phyloP scores from a whole-genome alignment of 2,113 vertebrate species.

The Sprattus sprattus region DNA sequence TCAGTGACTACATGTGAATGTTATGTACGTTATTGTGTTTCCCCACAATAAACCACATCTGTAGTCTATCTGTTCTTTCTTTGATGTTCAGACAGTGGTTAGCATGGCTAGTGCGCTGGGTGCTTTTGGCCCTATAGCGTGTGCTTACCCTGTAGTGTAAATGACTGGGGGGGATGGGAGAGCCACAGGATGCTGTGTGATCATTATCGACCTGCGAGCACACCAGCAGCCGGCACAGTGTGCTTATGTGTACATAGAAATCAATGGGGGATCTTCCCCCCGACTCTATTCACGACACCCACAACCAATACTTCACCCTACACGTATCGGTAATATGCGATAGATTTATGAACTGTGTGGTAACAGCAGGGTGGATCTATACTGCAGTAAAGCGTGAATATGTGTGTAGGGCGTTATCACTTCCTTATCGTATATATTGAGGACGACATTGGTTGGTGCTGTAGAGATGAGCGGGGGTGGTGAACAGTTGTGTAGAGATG shows the following conservation, averaged over 20 bases:
- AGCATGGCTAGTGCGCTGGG: neutral
- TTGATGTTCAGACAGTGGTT: neutral
- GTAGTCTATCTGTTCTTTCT: neutral
- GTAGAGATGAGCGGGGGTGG: slow-evolving; percentile 9
- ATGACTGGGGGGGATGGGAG: neutral
- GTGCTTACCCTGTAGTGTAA: neutral
- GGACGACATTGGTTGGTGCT: neutral
- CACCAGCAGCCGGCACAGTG: neutral
- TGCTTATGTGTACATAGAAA: neutral
- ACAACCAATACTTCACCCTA: neutral
- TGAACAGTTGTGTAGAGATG: neutral
- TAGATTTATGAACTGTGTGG: neutral
- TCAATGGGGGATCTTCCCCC: neutral
- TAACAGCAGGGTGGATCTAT: neutral
- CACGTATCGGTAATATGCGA: neutral
- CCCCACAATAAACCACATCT: neutral
- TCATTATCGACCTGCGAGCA: slow-evolving; percentile 27
- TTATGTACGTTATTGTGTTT: neutral
- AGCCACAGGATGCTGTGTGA: slow-evolving; percentile 23
- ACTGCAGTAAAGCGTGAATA: neutral
- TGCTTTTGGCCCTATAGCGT: neutral
- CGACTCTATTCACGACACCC: neutral
- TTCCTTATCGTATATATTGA: neutral
- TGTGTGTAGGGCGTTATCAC: neutral
- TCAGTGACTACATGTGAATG: neutral